These are phyloP conservation scores for Sakesphorus luctuosus DNA, from an alignment of 2,113 vertebrate species.

Conservation along the genomic window DNA sequence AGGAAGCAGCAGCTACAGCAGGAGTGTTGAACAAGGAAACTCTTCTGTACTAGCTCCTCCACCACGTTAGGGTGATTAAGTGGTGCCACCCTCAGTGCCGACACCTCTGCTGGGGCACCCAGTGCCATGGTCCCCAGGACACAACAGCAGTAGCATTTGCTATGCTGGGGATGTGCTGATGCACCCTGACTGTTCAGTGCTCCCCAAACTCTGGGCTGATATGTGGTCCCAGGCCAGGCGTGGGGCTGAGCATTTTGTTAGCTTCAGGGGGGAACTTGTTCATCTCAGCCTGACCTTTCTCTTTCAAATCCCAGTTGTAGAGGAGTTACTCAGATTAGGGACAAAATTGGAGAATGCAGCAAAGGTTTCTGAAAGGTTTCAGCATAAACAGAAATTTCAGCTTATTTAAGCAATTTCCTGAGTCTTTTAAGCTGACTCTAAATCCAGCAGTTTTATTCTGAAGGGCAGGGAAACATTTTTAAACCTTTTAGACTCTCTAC, in stretches of 20 bases:
- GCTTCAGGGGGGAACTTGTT: accelerated
- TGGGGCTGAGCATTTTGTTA: neutral
- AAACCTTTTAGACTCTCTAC: neutral
- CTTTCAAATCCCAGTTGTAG: neutral
- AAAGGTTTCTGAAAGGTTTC: neutral
- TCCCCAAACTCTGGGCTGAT: neutral
- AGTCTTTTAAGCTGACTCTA: constrained; percentile 1
- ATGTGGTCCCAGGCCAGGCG: neutral
- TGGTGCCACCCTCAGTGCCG: neutral
- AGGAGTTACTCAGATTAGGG: neutral
- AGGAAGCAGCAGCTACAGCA: neutral
- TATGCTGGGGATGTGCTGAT: neutral
- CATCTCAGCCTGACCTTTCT: neutral
- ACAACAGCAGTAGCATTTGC: accelerated
- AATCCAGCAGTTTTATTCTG: neutral
- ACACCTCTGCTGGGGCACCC: neutral
- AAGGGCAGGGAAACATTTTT: neutral
- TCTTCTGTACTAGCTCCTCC: neutral
- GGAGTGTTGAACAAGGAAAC: neutral
- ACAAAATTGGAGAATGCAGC: neutral
- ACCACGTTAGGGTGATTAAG: neutral
- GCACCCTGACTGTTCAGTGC: neutral
- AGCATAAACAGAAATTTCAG: constrained; percentile 23
- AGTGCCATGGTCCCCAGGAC: neutral
- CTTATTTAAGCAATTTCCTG: constrained; percentile 2